These are phyloP conservation scores for Ciconia stormi DNA, from an alignment of 2,113 vertebrate species.

Conservation along the genomic window DNA sequence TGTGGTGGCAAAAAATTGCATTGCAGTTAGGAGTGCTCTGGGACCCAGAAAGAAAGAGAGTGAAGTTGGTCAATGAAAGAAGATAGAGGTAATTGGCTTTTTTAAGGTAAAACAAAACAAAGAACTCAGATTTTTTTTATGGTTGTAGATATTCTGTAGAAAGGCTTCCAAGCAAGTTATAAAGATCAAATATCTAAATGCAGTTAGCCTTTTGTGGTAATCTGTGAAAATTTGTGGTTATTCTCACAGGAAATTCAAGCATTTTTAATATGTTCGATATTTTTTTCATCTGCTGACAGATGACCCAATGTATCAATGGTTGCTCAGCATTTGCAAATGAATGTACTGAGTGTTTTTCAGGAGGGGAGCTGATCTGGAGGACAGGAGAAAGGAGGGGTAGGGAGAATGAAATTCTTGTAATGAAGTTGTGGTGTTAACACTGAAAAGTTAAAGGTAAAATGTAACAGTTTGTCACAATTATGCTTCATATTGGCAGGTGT, in stretches of 20 bases:
- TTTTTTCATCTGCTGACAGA: neutral
- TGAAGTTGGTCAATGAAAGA: neutral
- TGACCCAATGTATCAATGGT: neutral
- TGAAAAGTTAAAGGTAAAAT: conserved; percentile 81
- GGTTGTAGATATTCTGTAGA: neutral
- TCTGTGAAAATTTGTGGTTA: neutral
- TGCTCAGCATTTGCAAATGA: neutral
- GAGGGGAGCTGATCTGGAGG: neutral
- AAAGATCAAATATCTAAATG: neutral
- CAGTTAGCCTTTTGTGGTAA: neutral
- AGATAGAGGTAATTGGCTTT: neutral
- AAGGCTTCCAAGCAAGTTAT: neutral
- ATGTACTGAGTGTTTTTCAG: neutral
- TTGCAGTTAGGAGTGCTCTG: neutral
- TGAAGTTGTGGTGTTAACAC: conserved; percentile 63
- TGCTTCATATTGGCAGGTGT: conserved; percentile 82
- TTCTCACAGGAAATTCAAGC: neutral
- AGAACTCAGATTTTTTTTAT: neutral
- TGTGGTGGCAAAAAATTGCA: neutral
- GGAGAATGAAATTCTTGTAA: conserved; percentile 21
- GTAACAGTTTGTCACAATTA: conserved; percentile 87
- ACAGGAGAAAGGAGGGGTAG: neutral
- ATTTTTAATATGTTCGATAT: neutral
- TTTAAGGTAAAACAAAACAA: neutral
- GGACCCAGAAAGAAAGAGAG: neutral